Conservation (phyloP, 2,888 invertebrate species). For the Phyllotreta striolata region DNA sequence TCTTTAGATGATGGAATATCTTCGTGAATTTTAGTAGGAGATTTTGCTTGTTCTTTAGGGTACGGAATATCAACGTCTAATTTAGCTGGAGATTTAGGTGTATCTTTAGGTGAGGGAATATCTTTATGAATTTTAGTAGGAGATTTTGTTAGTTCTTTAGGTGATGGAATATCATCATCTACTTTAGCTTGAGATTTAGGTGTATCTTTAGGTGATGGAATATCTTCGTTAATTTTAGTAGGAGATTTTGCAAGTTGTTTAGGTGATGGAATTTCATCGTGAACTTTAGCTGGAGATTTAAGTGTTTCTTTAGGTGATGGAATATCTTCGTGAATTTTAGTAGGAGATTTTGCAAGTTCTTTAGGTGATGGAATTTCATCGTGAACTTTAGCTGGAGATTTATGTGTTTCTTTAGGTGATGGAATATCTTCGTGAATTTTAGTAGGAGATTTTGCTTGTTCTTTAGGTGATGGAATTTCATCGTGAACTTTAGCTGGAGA, state of each 20-base stretch:
- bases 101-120: no score
- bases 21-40: no score
- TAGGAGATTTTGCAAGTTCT: slow-evolving; percentile 2
- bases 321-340: neutral
- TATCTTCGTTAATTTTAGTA: neutral
- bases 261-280: no score
- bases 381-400: neutral
- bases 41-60: no score
- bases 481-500: no score
- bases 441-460: slow-evolving; percentile 12
- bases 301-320: neutral
- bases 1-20: no score
- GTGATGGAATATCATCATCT: neutral
- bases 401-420: neutral
- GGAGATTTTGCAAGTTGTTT: neutral
- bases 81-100: no score
- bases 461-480: neutral
- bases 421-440: no score
- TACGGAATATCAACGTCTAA: no score
- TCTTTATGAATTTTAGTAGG: neutral
- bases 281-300: no score
- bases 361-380: neutral
- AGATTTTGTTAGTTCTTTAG: slow-evolving; percentile 12
- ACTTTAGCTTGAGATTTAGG: no score
- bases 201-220: no score